Base-by-base conservation (phyloP, 2,888 invertebrate species). In the Plutella xylostella region DNA sequence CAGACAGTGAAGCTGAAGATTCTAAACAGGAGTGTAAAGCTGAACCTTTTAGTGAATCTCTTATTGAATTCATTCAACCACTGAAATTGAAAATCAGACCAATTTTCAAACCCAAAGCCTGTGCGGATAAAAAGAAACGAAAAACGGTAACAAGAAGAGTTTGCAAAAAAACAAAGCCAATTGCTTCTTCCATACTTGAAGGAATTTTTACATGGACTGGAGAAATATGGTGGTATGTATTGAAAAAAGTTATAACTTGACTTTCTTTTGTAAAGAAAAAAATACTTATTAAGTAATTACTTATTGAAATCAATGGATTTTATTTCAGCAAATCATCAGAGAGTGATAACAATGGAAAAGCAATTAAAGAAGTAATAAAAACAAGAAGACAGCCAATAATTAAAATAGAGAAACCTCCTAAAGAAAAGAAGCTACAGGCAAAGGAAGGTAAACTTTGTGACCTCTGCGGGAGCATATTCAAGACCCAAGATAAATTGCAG, bases 191-290 rank as follows among this genome's bases (percentile, higher is more conserved):
- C 48, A 60, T 82, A 54, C 56, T 80, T 54, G 82, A 82, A 63
- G 76, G 74, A 35, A 69, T 72, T 49, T 82, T 72, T 58, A 44
- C 57, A 30, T 84, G 80, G 80, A 71, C 55, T 56, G 80, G 74
- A 40, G 68, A 72, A 54, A 61, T 63, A 60, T 82, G 80, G 82
- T 74, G 80, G 83, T 84, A 77, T n/a, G n/a, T n/a, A n/a, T n/a
- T n/a, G n/a, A n/a, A 69, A 34, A 20, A 22, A 30, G 18, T 25
- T 6, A 28, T 28, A 28, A 28, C 28, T 28, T n/a, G 3, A 12
- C n/a, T 28, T 28, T 12, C 6, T 28, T n/a, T n/a, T n/a, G n/a
- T n/a, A n/a, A n/a, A n/a, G n/a, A n/a, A n/a, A n/a, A n/a, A n/a
- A n/a, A n/a, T n/a, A n/a, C n/a, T n/a, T n/a, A n/a, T n/a, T n/a